A percentile compares a stretch with the other conserved stretches of the same genome.
Evolutionary conservation across 2,797 vertebrate genomes (phyloP).

Genomic region (Darevskia nairensis): DNA sequence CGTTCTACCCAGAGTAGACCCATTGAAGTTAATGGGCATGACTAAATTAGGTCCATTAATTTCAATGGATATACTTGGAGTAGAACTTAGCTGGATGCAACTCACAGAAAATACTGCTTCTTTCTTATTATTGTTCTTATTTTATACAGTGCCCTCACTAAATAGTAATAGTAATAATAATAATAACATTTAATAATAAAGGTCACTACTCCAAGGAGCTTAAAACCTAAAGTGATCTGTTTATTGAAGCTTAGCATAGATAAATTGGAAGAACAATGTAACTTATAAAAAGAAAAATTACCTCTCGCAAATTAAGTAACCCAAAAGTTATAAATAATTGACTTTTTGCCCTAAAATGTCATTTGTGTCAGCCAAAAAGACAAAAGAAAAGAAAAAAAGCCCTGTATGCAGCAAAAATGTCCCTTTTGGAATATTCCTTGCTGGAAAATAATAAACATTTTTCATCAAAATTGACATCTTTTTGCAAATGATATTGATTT

Average conservation of each 20-base stretch:
- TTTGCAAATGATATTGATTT: constrained; percentile 35
- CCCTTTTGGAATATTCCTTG: neutral
- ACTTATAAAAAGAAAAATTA: neutral
- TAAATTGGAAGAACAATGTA: neutral
- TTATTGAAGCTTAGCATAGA: neutral
- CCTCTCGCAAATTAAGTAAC: constrained; percentile 8
- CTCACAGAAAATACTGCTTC: no score
- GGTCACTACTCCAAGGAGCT: neutral
- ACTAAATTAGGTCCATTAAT: no score
- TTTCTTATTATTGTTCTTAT: no score
- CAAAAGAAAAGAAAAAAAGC: neutral
- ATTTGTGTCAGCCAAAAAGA: neutral
- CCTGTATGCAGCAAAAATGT: neutral
- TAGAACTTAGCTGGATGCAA: no score
- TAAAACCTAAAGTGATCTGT: neutral
- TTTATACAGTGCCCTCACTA: no score
- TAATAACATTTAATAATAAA: no score
- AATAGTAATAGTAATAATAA: no score
- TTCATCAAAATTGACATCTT: constrained; percentile 25
- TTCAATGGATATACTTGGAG: no score
- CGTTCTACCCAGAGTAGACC: no score
- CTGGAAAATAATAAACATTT: constrained; percentile 21
- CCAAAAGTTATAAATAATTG: constrained; percentile 5
- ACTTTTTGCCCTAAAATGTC: neutral
- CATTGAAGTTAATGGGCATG: no score